Base-by-base conservation (phyloP, 2,888 invertebrate genomes). In the Onthophagus sagittarius region DNA sequence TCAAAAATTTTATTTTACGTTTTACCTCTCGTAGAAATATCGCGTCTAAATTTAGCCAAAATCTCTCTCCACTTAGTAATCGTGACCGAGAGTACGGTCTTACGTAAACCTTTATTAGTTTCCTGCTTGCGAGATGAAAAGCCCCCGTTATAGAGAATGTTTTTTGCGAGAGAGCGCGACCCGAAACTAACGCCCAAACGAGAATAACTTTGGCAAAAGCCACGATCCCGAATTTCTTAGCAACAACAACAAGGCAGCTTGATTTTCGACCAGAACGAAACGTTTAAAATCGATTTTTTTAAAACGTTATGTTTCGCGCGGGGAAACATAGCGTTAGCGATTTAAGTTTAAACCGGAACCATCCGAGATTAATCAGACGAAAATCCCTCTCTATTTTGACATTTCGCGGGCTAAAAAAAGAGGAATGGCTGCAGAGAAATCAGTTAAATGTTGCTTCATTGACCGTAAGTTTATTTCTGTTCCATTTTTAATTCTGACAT, bases 351-450 rank as follows among this genome's bases (percentile, higher is more conserved):
- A 73, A 75, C 15, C 53, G 32, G 13, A 53, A 72, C 11, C 69
- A 69, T 4, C 15, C 65, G 67, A 72, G 72, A 31, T 67, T 71
- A 39, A 15, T 74, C 5, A 67, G 77, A 15, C 69, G 75, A 13
- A 76, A 75, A 62, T 89, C 88, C 70, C 87, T 89, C 71, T 86
- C 88, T 75, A 88, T 89, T 81, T 90, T 90, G 83, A 89, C 89
- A 82, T 94, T 94, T 84, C 89, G 94, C 80, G 94, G 94, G 62
- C 87, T 94, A 74, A 93, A 92, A 82, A 94, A 92, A 84, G 92
- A 93, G 81, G 89, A 91, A 80, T 83, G 94, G 77, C 91, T 92
- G 77, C 87, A 90, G 79, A 92, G 92, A 85, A 92, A 92, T n/a
- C 91, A 90, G 81, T 86, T 91, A 79, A 88, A 92, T 81, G 89